Percentiles rank a stretch among this genome's conserved stretches.
Conservation (phyloP, 37 sponge, comb jelly and placozoan genomes). For the Cliona cf. orientalis region DNA sequence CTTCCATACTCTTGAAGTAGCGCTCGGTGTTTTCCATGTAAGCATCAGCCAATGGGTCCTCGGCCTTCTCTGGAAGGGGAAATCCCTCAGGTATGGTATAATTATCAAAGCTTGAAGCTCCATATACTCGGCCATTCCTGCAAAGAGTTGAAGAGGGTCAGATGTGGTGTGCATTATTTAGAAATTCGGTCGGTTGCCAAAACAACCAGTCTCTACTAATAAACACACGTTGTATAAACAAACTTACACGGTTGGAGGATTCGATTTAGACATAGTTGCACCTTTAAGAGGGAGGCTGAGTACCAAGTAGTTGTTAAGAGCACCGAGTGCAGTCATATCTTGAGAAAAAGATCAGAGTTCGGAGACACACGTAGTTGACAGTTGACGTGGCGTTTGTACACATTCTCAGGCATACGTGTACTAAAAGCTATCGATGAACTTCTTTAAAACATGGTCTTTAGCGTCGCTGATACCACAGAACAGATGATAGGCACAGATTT, state of each 20-base stretch:
- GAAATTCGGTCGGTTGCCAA: constrained; percentile 15
- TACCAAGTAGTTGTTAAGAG: neutral
- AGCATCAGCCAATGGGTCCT: neutral
- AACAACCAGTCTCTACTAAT: neutral
- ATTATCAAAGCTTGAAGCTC: neutral
- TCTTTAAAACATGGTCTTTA: too few relatives aligned
- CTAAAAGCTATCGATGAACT: too few relatives aligned
- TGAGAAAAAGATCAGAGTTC: neutral
- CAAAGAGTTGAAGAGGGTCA: neutral
- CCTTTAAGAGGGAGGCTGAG: neutral
- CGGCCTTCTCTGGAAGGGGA: neutral
- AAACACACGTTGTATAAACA: neutral
- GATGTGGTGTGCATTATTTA: constrained; percentile 21
- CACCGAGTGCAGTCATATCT: neutral
- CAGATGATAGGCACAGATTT: too few relatives aligned
- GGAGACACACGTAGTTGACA: too few relatives aligned
- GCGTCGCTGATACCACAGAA: too few relatives aligned
- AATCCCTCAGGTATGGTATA: constrained; percentile 10
- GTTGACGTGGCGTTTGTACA: too few relatives aligned
- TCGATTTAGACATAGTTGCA: constrained; percentile 25
- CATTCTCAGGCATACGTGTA: too few relatives aligned
- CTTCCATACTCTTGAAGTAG: neutral
- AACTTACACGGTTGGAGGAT: constrained; percentile 28
- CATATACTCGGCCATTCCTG: constrained; percentile 6
- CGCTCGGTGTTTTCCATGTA: neutral